Conservation (phyloP, 2,797 vertebrate species). For the Malacoraja senta region DNA sequence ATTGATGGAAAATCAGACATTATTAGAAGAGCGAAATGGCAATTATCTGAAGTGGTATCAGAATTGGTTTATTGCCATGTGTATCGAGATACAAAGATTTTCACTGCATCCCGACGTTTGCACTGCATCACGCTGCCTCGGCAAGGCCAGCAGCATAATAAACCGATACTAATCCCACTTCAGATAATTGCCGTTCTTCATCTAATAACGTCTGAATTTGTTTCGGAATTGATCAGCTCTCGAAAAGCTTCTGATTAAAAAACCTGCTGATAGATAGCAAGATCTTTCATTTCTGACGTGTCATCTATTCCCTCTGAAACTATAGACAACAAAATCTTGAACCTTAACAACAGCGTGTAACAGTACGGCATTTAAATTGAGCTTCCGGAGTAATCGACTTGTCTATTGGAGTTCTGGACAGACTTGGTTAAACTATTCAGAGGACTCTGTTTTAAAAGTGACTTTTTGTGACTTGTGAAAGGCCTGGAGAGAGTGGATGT, state of each 20-base stretch:
- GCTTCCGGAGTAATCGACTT: neutral
- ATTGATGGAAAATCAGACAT: too few relatives aligned
- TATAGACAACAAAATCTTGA: neutral
- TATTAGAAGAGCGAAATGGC: too few relatives aligned
- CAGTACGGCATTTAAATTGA: neutral
- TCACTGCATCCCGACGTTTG: too few relatives aligned
- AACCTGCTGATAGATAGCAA: too few relatives aligned
- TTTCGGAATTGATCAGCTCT: neutral
- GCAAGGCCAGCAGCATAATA: too few relatives aligned
- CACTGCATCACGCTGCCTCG: too few relatives aligned
- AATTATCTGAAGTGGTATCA: too few relatives aligned
- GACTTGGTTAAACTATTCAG: neutral
- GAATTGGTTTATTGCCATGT: too few relatives aligned
- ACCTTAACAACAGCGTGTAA: neutral
- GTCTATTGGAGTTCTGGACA: too few relatives aligned
- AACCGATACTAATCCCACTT: too few relatives aligned
- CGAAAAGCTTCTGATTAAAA: neutral
- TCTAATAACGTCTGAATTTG: neutral
- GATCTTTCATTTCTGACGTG: neutral
- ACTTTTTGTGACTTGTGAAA: neutral
- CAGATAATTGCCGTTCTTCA: neutral
- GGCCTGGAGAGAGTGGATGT: too few relatives aligned
- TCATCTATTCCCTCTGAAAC: neutral
- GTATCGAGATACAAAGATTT: too few relatives aligned
- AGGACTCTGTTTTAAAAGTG: neutral